Evolutionary conservation across 2,888 invertebrate species (phyloP).

Genomic region (Coelopa pilipes): DNA sequence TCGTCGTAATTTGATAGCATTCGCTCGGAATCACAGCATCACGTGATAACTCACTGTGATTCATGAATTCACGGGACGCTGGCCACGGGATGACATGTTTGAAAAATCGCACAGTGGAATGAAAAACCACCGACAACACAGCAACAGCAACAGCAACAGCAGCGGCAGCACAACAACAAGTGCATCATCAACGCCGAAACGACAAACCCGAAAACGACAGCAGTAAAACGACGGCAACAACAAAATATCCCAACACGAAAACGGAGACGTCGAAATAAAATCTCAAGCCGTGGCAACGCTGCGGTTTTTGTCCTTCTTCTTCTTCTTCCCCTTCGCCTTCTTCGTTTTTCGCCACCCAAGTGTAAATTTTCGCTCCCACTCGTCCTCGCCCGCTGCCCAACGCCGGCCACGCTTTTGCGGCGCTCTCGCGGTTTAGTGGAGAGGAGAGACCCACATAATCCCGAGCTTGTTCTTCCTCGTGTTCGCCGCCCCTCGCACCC

Average conservation of each 20-base stretch:
- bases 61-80: background rate
- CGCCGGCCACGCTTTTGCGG: background rate
- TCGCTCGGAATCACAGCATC: background rate
- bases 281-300: too few relatives aligned
- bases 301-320: too few relatives aligned
- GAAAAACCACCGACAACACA: background rate
- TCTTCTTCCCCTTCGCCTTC: background rate
- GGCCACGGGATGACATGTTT: slow-evolving; percentile 2
- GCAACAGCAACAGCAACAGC: background rate
- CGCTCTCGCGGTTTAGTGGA: slow-evolving; percentile 1
- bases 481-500: too few relatives aligned
- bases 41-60: slow-evolving; percentile 9
- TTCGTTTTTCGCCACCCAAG: too few relatives aligned
- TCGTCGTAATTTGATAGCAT: background rate
- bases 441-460: background rate
- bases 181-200: too few relatives aligned
- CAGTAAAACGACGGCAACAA: too few relatives aligned
- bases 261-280: too few relatives aligned
- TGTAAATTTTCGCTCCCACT: too few relatives aligned
- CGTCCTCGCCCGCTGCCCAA: too few relatives aligned
- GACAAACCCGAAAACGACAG: too few relatives aligned
- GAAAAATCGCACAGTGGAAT: background rate
- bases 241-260: too few relatives aligned
- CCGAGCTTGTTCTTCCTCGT: background rate
- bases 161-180: too few relatives aligned